Base-by-base conservation (phyloP, 1,140 invertebrate species). In the Littorina saxatilis region DNA sequence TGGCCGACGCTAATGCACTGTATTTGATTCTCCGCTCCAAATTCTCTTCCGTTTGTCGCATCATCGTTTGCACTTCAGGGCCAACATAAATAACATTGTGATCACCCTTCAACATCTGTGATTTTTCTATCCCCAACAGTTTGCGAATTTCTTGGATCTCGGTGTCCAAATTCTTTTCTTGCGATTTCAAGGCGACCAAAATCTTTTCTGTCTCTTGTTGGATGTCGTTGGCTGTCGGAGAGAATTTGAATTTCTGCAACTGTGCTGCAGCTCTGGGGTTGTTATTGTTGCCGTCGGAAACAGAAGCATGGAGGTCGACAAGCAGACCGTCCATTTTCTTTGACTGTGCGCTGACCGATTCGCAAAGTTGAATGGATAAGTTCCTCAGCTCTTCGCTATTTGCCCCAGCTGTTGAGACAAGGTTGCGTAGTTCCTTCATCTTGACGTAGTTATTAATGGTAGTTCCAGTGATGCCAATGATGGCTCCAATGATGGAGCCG, bases 401-500 rank as follows among this genome's bases (percentile, higher is more conserved):
- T 75, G 82, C 83, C 68, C 87, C 79, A 37, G 92, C 83, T 68
- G 94, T 92, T 37, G 92, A 89, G 85, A 95, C 93, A 90, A 95
- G 92, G 39, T 93, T 92, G 32, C 94, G 90, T 72, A 96, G 92
- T 90, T 95, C 94, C 72, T 93, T 93, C 95, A 95, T 95, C 87
- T 94, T 94, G 27, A 95, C 88, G 76, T 93, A 92, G 86, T 95
- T 95, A 87, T 94, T 95, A 39, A 95, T 92, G 4, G 95, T 94
- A 7, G 94, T 95, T 40, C 95, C 95, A 7, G 94, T 88, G 82
- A 96, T 94, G 29, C 95, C 95, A 9, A 96, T 92, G 0, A 94
- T 89, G 40, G 95, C 95, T 29, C 95, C 95, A 61, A 95, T 89
- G 84, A 96, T 92, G 7, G 95, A 96, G 23, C 95, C 95, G 32